phyloP scores from a whole-genome alignment of 2,113 vertebrate species.

The Psephotus haematonotus region DNA sequence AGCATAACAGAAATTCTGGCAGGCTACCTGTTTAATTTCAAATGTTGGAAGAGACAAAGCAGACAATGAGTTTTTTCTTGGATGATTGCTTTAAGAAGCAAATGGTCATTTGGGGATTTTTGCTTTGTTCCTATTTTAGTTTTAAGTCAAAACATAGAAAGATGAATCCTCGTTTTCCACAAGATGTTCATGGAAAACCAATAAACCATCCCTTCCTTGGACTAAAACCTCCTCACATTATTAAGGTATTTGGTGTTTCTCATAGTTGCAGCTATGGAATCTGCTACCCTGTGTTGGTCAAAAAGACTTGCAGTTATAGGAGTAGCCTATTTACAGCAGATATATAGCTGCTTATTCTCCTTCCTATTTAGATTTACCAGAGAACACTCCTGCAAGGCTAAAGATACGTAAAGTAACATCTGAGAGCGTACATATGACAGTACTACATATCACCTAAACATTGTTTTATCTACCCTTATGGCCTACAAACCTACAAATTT shows the following conservation, averaged over 20 bases:
- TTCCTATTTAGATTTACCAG: neutral
- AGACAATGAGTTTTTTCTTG: neutral
- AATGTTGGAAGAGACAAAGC: neutral
- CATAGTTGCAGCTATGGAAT: neutral
- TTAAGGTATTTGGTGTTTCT: neutral
- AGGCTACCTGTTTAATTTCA: neutral
- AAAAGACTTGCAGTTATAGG: neutral
- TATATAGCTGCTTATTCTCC: neutral
- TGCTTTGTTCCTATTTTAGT: neutral
- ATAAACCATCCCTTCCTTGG: neutral
- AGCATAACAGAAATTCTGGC: neutral
- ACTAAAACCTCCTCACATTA: neutral
- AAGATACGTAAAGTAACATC: neutral
- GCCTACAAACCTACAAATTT: neutral
- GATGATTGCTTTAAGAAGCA: neutral
- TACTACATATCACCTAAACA: neutral
- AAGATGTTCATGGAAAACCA: neutral
- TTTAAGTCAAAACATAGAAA: neutral
- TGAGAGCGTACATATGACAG: neutral
- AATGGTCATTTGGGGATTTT: neutral
- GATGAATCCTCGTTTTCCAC: neutral
- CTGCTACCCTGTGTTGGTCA: neutral
- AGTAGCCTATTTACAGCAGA: neutral
- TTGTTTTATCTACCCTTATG: neutral
- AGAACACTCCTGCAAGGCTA: neutral